Base-by-base conservation (phyloP, 2,113 vertebrate species). In the Brachyhypopomus gauderio region DNA sequence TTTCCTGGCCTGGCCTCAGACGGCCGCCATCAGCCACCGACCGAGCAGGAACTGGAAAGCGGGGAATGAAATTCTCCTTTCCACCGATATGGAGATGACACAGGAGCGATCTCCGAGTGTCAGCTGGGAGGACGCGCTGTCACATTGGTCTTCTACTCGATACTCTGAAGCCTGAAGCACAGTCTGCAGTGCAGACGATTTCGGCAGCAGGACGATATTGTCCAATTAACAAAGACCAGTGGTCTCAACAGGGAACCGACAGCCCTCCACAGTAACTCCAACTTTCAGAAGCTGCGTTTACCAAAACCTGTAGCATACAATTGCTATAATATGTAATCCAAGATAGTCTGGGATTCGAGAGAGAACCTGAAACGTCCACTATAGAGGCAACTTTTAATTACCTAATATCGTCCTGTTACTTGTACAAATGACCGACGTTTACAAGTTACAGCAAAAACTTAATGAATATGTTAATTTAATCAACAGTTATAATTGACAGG, bases 1-100 rank as follows among this genome's bases (percentile, higher is more conserved):
- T 80, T 87, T 88, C 85, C 86, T 90, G 63, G 75, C 70, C 69
- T 75, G 3, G 67, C 56, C 56, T 75, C 25, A 64, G 27, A 41
- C 48, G 41, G 58, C 6, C 41, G 58, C 64, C 34, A 48, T 17
- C 30, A 78, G 79, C 12, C 41, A n/a, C 27, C 20, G 70, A 36
- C n/a, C 36, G 64, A 78, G 70, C 52, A 22, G 25, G 27, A 22
- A 59, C 2, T 6, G n/a, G 34, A 5, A 5, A 59, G 20, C 19
- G 25, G 69, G 48, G 30, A 78, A 56, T 36, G 36, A 59, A 36
- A 22, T 19, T 55, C 48, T 58, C 56, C 27, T n/a, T 67, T 56
- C 25, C n/a, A n/a, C 41, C n/a, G 4, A 56, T 11, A 17, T 3
- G 7, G 20, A 55, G 19, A 52, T 12, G 0, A 16, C 9, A 22